Base-by-base conservation (phyloP, 2,888 invertebrate genomes). In the Spodoptera picta region DNA sequence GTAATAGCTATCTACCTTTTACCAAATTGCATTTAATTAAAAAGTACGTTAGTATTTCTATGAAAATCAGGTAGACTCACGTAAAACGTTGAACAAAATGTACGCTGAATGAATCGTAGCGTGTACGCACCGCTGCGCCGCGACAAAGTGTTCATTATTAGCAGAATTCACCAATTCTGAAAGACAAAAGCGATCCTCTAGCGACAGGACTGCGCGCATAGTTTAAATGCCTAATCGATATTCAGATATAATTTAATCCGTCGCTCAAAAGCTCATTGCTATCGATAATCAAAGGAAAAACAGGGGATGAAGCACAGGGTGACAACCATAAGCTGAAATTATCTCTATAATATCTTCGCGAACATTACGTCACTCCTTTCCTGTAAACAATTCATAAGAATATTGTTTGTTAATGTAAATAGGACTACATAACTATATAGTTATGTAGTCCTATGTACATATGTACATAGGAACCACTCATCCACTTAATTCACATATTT, bases 131-230 rank as follows among this genome's bases (percentile, higher is more conserved):
- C 80, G 75, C 69, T 83, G 87, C 83, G 70, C 83, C 57, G 72
- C 82, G 79, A 88, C 87, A 87, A 88, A 86, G 83, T 86, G 69
- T 65, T 84, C 82, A 86, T 90, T 89, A 86, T 90, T 77, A 66
- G 70, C 79, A 67, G 79, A 83, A 79, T 81, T 82, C 81, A 82
- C 80, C 83, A 86, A 87, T 88, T 86, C 85, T 79, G 75, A 80
- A 83, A 90, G 84, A 91, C 90, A 89, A 91, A 83, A 82, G 86
- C 82, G 68, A 81, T 82, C 62, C 82, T 80, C 74, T 71, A 75
- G 72, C 77, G 80, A 81, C 83, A 83, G 75, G 76, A 72, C 73
- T 75, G 75, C 73, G 79, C 77, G 78, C 59, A 76, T 81, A 84
- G 77, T 82, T 81, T 81, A 80, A 85, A 85, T 82, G 80, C 77